Conservation (phyloP, 2,888 invertebrate genomes). For the Hirtodrosophila histrioides region DNA sequence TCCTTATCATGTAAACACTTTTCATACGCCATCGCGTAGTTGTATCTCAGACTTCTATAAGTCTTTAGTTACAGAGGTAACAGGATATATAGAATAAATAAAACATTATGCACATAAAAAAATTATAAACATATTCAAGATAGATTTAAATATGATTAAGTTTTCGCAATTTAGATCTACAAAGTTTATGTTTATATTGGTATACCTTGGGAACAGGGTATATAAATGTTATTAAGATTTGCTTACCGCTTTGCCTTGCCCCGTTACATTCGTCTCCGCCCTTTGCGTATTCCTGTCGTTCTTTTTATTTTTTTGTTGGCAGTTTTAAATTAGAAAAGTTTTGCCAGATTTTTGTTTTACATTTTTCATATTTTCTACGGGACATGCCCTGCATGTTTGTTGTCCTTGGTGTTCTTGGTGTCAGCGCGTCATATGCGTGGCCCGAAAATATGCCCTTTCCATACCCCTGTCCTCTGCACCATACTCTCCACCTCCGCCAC, state of each 20-base stretch:
- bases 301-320: conserved; percentile 68
- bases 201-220: conserved; percentile 36
- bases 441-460: conserved; percentile 30
- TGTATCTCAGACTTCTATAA: too few relatives aligned
- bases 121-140: too few relatives aligned
- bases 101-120: too few relatives aligned
- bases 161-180: too few relatives aligned
- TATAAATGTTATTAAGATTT: conserved; percentile 67
- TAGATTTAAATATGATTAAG: too few relatives aligned
- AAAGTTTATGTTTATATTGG: neutral
- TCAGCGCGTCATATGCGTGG: conserved; percentile 67
- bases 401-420: conserved; percentile 58
- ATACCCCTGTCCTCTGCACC: conserved; percentile 25
- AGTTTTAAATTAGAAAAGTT: conserved; percentile 79
- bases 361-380: conserved; percentile 80
- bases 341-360: conserved; percentile 79
- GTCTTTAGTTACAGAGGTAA: too few relatives aligned
- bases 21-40: too few relatives aligned
- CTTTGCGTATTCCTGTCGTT: conserved; percentile 59
- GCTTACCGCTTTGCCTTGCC: conserved; percentile 43
- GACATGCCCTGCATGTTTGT: conserved; percentile 69
- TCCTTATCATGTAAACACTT: too few relatives aligned
- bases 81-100: too few relatives aligned
- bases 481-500: conserved; percentile 8
- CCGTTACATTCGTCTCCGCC: conserved; percentile 40